Evolutionary conservation across 2,113 vertebrate genomes (phyloP).

Genomic region (Guaruba guarouba): DNA sequence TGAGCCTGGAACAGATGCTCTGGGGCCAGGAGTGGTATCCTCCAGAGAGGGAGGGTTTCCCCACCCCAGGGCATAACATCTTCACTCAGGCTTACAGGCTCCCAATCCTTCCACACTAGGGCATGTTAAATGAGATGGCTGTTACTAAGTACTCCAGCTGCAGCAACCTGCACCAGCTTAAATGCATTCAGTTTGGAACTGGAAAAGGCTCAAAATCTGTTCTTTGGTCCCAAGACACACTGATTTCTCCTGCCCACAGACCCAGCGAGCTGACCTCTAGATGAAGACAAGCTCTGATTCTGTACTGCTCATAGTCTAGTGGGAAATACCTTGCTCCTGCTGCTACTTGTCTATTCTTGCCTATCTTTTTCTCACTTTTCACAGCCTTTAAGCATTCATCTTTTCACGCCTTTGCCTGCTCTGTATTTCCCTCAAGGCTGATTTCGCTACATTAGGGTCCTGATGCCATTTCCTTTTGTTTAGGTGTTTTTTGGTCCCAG

Average conservation of each 20-base stretch:
- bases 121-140: background rate
- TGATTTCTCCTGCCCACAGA: background rate
- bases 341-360: conserved; percentile 54
- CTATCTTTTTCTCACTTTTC: conserved; percentile 54
- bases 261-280: background rate
- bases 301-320: background rate
- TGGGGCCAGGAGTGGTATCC: background rate
- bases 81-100: background rate
- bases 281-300: background rate
- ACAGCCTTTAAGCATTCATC: conserved; percentile 55
- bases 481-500: background rate
- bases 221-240: background rate
- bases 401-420: conserved; percentile 62
- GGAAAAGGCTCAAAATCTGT: background rate
- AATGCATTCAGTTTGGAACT: background rate
- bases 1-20: background rate
- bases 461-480: background rate
- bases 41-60: background rate
- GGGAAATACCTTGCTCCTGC: conserved; percentile 51
- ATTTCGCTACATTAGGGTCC: conserved; percentile 12
- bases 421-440: conserved; percentile 59
- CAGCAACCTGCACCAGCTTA: background rate
- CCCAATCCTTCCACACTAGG: background rate
- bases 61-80: background rate
- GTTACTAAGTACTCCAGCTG: background rate